Evolutionary conservation across 2,113 vertebrate genomes (phyloP).

Genomic region (Otocyon megalotis): DNA sequence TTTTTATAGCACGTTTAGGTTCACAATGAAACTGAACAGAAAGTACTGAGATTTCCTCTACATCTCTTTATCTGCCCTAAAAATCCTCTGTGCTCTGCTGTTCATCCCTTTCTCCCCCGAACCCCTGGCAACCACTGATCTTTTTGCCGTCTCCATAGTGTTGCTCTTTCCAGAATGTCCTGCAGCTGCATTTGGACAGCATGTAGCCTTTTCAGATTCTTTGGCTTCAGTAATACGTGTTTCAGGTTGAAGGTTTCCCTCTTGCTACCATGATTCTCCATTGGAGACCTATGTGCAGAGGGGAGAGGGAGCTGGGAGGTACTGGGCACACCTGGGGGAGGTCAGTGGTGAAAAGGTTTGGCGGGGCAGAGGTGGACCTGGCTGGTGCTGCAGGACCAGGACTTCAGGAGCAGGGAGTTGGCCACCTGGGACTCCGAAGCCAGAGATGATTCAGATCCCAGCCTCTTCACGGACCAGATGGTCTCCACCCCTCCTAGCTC

Average conservation of each 20-base stretch:
- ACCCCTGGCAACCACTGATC: background rate
- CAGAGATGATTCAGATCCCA: background rate
- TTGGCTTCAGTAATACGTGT: background rate
- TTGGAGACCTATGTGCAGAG: fast-evolving
- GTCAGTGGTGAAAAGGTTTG: fast-evolving
- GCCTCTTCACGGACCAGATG: background rate
- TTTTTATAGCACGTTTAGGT: background rate
- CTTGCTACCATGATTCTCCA: background rate
- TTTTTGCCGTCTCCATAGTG: background rate
- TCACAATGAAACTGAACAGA: background rate
- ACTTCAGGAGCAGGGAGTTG: background rate
- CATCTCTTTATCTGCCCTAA: background rate
- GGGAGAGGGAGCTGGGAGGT: background rate
- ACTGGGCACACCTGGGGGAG: background rate
- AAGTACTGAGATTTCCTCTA: background rate
- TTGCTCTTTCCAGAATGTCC: background rate
- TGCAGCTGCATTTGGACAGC: background rate
- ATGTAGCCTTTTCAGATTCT: background rate
- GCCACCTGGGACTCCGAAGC: fast-evolving
- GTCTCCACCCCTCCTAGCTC: background rate
- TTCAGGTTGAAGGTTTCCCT: background rate
- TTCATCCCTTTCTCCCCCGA: background rate
- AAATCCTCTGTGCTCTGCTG: fast-evolving
- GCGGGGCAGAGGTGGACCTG: background rate
- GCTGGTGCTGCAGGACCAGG: background rate